Conservation (phyloP, 2,797 vertebrate genomes). For the Epinephelus malabaricus region DNA sequence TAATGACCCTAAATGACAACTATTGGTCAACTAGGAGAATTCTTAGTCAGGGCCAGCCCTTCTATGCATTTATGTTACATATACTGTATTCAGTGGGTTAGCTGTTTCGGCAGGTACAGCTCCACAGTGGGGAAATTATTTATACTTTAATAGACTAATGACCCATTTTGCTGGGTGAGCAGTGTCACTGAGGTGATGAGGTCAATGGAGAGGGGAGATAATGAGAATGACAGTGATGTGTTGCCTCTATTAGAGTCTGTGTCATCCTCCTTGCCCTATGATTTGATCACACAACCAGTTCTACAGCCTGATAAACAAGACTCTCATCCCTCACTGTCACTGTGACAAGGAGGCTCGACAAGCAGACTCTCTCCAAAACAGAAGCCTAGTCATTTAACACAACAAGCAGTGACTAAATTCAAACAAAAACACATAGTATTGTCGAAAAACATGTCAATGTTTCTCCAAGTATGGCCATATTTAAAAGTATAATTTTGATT, state of each 20-base stretch:
- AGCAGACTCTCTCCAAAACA: constrained; percentile 18
- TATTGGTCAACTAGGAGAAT: no score
- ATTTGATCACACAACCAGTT: constrained; percentile 62
- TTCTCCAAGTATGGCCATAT: not conserved
- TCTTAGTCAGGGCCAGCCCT: no score
- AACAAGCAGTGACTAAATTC: constrained; percentile 1
- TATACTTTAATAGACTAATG: constrained; percentile 51
- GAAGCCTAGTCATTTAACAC: not conserved
- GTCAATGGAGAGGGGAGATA: constrained; percentile 65
- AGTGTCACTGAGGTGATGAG: constrained; percentile 56
- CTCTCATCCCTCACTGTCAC: constrained; percentile 64
- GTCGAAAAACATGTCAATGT: not conserved
- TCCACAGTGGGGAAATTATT: constrained; percentile 32
- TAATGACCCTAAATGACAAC: no score
- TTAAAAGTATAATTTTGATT: not conserved
- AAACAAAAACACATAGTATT: not conserved
- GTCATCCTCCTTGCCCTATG: constrained; percentile 61
- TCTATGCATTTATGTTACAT: not conserved
- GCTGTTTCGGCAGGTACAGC: constrained; percentile 18
- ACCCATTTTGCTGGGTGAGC: constrained; percentile 46
- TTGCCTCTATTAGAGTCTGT: constrained; percentile 55
- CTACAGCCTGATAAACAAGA: constrained; percentile 47
- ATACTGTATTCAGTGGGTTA: not conserved
- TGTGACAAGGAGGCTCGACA: constrained; percentile 19
- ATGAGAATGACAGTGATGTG: constrained; percentile 72